Evolutionary conservation across 2,888 invertebrate genomes (phyloP).

Genomic region (Drosophila setosimentum): DNA sequence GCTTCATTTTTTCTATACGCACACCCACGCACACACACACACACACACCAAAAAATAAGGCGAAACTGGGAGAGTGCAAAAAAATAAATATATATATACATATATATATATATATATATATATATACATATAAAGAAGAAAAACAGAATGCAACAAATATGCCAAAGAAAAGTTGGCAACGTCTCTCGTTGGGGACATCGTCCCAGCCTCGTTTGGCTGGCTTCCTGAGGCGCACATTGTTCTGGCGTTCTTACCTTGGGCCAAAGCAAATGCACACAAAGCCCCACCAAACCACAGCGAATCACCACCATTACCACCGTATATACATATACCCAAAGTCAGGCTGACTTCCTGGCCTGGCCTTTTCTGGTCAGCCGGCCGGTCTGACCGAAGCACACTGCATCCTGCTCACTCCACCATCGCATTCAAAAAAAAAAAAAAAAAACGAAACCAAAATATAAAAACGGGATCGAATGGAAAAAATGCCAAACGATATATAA

Average conservation of each 20-base stretch:
- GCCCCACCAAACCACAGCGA: conserved; percentile 22
- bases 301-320: background rate
- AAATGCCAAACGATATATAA: conserved; percentile 41
- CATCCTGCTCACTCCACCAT: conserved; percentile 47
- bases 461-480: conserved; percentile 2
- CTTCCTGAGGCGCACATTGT: conserved; percentile 55
- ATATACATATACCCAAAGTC: conserved; percentile 12
- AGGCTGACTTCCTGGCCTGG: conserved; percentile 47
- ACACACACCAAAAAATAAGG: conserved; percentile 31
- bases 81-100: conserved; percentile 5
- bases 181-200: conserved; percentile 49
- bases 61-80: conserved; percentile 15
- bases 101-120: background rate
- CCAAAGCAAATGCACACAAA: conserved; percentile 43
- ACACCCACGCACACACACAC: conserved; percentile 20
- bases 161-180: conserved; percentile 52
- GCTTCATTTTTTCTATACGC: conserved; percentile 72
- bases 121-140: conserved; percentile 4
- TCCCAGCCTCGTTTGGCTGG: conserved; percentile 34
- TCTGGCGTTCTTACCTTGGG: conserved; percentile 56
- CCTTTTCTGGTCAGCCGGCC: conserved; percentile 22
- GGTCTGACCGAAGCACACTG: conserved; percentile 28
- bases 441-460: conserved; percentile 14
- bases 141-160: conserved; percentile 60
- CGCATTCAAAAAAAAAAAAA: conserved; percentile 28